Base-by-base conservation (phyloP, 2,113 vertebrate genomes). In the Chrysochloris asiatica region DNA sequence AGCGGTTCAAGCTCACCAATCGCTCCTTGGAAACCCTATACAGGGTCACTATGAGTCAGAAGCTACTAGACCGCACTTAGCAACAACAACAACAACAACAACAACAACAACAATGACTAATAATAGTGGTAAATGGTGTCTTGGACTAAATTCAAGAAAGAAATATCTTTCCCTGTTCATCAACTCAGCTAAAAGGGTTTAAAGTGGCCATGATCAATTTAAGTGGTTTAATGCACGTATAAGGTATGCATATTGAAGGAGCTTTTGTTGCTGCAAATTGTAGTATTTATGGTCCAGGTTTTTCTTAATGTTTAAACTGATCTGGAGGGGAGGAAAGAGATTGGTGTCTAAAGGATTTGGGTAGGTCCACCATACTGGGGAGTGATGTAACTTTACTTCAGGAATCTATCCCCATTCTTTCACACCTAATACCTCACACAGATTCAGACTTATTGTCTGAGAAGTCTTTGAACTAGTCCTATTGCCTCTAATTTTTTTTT, bases 61-160 rank as follows among this genome's bases (percentile, higher is more conserved):
- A n/a, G n/a, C n/a, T n/a, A n/a, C n/a, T n/a, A n/a, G n/a, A n/a
- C n/a, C n/a, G n/a, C n/a, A n/a, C n/a, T n/a, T n/a, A n/a, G n/a
- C n/a, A n/a, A n/a, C n/a, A n/a, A n/a, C n/a, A n/a, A n/a, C n/a
- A n/a, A n/a, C n/a, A n/a, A n/a, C n/a, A n/a, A n/a, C n/a, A n/a
- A n/a, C n/a, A n/a, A n/a, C n/a, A n/a, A n/a, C n/a, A n/a, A n/a
- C n/a, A n/a, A n/a, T 75, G 88, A 92, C 85, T 76, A 26, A 30
- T 84, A 86, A 91, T 67, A 77, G 89, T 84, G 81, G 79, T 83
- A 92, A 88, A 90, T 38, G 19, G 72, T 52, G 59, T 52, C 38
- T 36, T 88, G 67, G 47, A 91, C 41, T 80, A 89, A 77, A 56
- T 81, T 81, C 86, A 91, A 86, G 77, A 93, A 83, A 91, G 41